Base-by-base conservation (phyloP, 2,113 vertebrate species). In the Castor canadensis region DNA sequence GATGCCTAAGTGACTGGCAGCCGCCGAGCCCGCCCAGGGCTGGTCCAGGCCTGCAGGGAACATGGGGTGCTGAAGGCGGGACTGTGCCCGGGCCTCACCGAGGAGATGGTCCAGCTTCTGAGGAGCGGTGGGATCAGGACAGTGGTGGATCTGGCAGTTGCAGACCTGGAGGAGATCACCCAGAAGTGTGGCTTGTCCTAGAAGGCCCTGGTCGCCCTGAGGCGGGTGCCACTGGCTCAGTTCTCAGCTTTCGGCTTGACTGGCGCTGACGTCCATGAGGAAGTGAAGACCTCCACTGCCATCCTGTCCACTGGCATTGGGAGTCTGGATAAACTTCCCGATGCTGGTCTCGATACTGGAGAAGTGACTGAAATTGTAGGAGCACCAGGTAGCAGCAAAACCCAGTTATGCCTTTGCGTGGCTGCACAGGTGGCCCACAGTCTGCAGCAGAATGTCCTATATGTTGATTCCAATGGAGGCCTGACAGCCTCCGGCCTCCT, bases 311-410 rank as follows among this genome's bases (percentile, higher is more conserved):
- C 99, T 0, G 99, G 99, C 97, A 99, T 98, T 75, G 88, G 95
- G 13, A 99, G 99, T 94, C 96, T 99, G 96, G 99, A 99, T 97
- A 98, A 98, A 93, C 98, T 99, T 94, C 98, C 99, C 86, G 99
- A 99, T 97, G 98, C 99, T 0, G 99, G 99, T 76, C 98, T 99
- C 96, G 99, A 99, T 96, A 99, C 99, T 0, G 99, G 99, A 54
- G 99, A 99, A 97, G 97, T 99, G 96, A 99, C 98, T 0, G 99
- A 99, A 98, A 97, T 99, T 71, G 98, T 98, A 22, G 99, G 99
- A 95, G 98, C 98, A 0, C 99, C 99, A 0, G 99, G 99, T 93
- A 99, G 98, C 15, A 99, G 99, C 72, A 99, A 99, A 98, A 99
- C 99, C 0, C 99, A 99, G 99, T 98, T 99, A 83, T 99, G 99